Percentiles rank a stretch among this genome's conserved stretches.
These are phyloP conservation scores for Dynastes grantii DNA, from an alignment of 2,888 invertebrate species.

Conservation along the genomic window DNA sequence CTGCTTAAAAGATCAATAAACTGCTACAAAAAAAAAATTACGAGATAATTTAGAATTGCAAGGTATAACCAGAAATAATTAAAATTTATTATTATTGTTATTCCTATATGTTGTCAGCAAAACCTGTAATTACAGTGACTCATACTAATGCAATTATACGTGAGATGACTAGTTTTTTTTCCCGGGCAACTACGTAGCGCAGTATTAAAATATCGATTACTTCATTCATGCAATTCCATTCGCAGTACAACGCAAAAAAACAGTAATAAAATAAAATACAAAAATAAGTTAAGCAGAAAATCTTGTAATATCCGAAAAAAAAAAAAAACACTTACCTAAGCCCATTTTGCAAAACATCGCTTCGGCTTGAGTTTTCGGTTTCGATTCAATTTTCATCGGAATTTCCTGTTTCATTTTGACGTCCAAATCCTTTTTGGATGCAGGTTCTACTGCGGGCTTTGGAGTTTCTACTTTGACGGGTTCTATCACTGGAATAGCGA, in stretches of 20 bases:
- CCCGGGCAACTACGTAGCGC: slow-evolving; percentile 37
- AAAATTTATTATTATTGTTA: too few species aligned
- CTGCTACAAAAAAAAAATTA: too few species aligned
- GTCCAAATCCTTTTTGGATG: slow-evolving; percentile 50
- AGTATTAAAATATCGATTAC: slow-evolving; percentile 49
- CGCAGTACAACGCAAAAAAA: slow-evolving; percentile 2
- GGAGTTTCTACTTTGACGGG: slow-evolving; percentile 52
- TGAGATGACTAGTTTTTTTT: slow-evolving; percentile 21
- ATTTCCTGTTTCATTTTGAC: slow-evolving; percentile 42
- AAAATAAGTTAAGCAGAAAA: slow-evolving; percentile 6
- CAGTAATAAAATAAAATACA: slow-evolving; percentile 14
- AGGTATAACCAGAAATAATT: too few species aligned
- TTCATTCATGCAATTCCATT: slow-evolving; percentile 46
- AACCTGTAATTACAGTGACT: slow-evolving; percentile 16
- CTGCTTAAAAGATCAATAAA: too few species aligned
- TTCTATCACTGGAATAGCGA: slow-evolving; percentile 51
- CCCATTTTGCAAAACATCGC: slow-evolving; percentile 83
- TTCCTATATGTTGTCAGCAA: neutral
- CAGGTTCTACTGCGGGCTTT: slow-evolving; percentile 49
- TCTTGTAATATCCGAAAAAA: too few species aligned
- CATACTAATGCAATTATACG: slow-evolving; percentile 34
- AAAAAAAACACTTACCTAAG: slow-evolving; percentile 73
- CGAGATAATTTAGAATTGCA: too few species aligned
- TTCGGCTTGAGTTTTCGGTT: slow-evolving; percentile 70
- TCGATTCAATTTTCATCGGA: slow-evolving; percentile 50